A percentile compares a stretch with the other conserved stretches of the same genome.
phyloP scores from a whole-genome alignment of 2,888 invertebrate species.

The Conops quadrifasciatus region DNA sequence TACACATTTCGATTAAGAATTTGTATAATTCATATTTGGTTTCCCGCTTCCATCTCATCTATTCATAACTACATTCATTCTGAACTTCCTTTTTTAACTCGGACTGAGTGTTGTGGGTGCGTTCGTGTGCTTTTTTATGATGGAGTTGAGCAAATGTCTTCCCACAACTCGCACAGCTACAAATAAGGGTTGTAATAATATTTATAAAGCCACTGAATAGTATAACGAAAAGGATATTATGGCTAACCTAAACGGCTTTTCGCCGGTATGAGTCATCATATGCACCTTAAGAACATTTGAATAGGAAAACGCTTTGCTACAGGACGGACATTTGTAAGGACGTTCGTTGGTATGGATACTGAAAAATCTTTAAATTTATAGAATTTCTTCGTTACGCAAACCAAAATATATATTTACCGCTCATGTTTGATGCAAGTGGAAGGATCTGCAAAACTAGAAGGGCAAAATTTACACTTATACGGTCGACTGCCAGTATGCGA shows the following conservation, averaged over 20 bases:
- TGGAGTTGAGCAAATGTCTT: slow-evolving; percentile 56
- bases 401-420: slow-evolving; percentile 50
- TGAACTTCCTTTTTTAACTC: background rate
- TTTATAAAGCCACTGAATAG: background rate
- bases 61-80: background rate
- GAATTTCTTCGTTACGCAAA: slow-evolving; percentile 45
- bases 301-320: slow-evolving; percentile 55
- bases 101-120: slow-evolving; percentile 14
- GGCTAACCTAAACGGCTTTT: slow-evolving; percentile 55
- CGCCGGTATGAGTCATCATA: slow-evolving; percentile 58
- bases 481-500: slow-evolving; percentile 51
- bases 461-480: slow-evolving; percentile 59
- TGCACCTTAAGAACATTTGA: slow-evolving; percentile 60
- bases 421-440: slow-evolving; percentile 63
- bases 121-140: slow-evolving; percentile 58
- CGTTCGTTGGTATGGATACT: slow-evolving; percentile 61
- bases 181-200: slow-evolving; percentile 18
- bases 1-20: background rate
- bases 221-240: background rate
- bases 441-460: slow-evolving; percentile 61
- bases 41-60: background rate
- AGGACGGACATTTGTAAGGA: slow-evolving; percentile 56
- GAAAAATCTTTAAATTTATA: background rate
- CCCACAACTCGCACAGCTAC: slow-evolving; percentile 53
- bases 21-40: background rate